Evolutionary conservation across 2,888 invertebrate genomes (phyloP), one percentile per base, ranked within the genome.

Genomic region (Cryptus viduatorius): DNA sequence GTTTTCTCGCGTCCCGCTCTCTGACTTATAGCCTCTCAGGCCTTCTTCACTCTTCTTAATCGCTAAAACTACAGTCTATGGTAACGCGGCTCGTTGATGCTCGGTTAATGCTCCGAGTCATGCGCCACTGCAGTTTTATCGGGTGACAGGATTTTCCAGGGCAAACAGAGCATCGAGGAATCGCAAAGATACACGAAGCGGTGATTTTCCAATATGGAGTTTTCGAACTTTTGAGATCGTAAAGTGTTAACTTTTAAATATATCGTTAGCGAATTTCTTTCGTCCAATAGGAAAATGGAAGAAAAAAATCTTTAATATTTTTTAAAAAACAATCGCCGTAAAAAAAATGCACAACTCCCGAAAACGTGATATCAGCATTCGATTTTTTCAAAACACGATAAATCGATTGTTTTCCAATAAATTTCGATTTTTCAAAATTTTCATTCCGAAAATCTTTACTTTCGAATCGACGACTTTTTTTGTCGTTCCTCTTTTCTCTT

Each of bases 71-170:
- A 73, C 42, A 67, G 76, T 72, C 73, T 56, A 42, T 53, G 37
- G 50, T 42, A 24, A 50, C 42, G 42, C 24, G 24, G 12, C 69
- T 78, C 77, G 67, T 59, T 56, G 77, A 77, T 71, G 53, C 53
- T 44, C 19, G 31, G 29, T 56, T 14, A 65, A 72, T 19, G 78
- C 56, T 65, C 37, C 12, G 65, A 81, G 59, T 73, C 76, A 56
- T 79, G 46, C 59, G 80, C 86, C 84, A 89, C 88, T 88, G 89
- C 87, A 89, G 88, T 89, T 89, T 89, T 86, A 89, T 86, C 85
- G 88, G 85, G 24, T n/a, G 71, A 61, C 42, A 50, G 31, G 67
- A 79, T 79, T 50, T 76, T 76, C 56, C 31, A 68, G 67, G 61
- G 64, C 29, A 69, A 86, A 86, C 73, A 61, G 56, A 53, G 68